A percentile compares a stretch with the other conserved stretches of the same genome.
Evolutionary conservation across 2,113 vertebrate species (phyloP).

Genomic region (Pipa parva): DNA sequence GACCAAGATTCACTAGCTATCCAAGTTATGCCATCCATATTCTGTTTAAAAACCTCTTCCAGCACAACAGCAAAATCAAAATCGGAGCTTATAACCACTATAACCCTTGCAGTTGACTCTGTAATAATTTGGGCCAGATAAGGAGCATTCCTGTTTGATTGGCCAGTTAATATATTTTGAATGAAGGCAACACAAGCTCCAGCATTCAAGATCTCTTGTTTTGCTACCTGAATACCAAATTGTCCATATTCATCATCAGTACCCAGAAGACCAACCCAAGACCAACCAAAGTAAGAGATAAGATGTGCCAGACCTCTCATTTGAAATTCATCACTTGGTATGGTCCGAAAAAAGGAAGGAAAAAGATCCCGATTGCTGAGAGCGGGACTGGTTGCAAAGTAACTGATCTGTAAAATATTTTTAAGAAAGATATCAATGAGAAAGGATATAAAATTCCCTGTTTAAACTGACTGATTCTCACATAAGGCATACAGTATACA

Average conservation of each 20-base stretch:
- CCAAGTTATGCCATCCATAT: conserved; percentile 3
- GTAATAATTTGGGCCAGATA: conserved; percentile 4
- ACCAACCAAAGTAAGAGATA: conserved; percentile 71
- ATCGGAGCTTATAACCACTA: background rate
- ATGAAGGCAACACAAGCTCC: background rate
- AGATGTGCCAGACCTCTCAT: too few species aligned
- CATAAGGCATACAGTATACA: too few species aligned
- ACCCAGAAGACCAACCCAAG: conserved; percentile 69
- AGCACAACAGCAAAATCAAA: background rate
- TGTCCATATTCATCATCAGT: conserved; percentile 73
- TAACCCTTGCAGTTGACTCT: conserved; percentile 5
- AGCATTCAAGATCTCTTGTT: background rate
- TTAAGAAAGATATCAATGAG: too few species aligned
- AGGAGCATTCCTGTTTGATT: background rate
- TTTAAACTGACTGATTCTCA: too few species aligned
- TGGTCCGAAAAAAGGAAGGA: too few species aligned
- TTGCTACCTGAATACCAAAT: background rate
- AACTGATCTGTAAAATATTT: too few species aligned
- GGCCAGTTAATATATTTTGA: background rate
- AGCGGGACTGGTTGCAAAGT: too few species aligned
- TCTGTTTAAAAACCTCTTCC: conserved; percentile 5
- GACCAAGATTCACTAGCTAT: conserved; percentile 16
- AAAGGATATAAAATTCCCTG: too few species aligned
- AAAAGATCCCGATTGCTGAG: too few species aligned
- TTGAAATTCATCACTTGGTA: too few species aligned